phyloP scores from a whole-genome alignment of 2,888 invertebrate genomes.

The Eulithis prunata region DNA sequence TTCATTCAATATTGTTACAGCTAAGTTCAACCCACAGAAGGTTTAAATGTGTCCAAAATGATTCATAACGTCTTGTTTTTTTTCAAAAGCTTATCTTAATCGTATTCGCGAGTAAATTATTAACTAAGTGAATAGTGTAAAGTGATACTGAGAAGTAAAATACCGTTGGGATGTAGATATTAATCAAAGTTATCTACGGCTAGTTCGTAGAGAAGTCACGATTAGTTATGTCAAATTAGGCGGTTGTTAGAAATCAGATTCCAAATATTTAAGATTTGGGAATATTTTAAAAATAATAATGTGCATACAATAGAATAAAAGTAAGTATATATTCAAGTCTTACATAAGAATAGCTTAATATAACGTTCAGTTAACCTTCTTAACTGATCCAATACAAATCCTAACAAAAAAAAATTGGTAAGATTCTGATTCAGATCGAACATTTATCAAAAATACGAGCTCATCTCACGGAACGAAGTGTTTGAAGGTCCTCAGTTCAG shows the following conservation, averaged over 20 bases:
- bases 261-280: too few relatives aligned
- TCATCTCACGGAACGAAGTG: constrained; percentile 38
- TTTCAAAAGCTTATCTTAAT: constrained; percentile 68
- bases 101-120: constrained; percentile 55
- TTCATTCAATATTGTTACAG: constrained; percentile 1
- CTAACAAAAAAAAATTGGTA: neutral
- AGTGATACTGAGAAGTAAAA: constrained; percentile 44
- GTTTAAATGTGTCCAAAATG: constrained; percentile 68
- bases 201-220: constrained; percentile 1
- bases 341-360: too few relatives aligned
- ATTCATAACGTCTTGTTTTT: constrained; percentile 59
- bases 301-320: too few relatives aligned
- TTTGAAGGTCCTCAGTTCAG: constrained; percentile 45
- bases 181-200: constrained; percentile 18
- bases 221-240: neutral
- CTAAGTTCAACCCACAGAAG: constrained; percentile 62
- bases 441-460: constrained; percentile 33
- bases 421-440: constrained; percentile 5
- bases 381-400: too few relatives aligned
- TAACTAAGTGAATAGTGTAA: constrained; percentile 46
- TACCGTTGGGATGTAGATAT: constrained; percentile 41
- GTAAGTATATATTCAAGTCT: too few relatives aligned
- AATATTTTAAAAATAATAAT: too few relatives aligned
- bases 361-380: too few relatives aligned
- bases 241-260: too few relatives aligned